Evolutionary conservation across 2,797 vertebrate species (phyloP).

Genomic region (Pteropus rufus): DNA sequence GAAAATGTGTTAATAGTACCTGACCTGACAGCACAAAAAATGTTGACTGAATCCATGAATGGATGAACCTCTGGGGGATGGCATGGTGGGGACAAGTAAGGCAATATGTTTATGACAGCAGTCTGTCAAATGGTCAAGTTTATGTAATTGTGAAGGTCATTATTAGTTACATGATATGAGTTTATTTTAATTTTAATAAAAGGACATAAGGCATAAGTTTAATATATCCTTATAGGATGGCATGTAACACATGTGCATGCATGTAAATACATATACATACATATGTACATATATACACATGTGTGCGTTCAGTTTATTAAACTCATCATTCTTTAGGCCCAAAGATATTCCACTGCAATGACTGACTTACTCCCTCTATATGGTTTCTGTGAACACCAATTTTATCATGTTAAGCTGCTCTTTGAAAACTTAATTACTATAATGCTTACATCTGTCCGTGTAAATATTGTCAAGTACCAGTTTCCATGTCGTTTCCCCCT

Average conservation of each 20-base stretch:
- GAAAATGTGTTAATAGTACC: not conserved
- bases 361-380: not conserved
- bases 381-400: not conserved
- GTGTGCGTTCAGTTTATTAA: not conserved
- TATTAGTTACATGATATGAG: not conserved
- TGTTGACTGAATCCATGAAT: not conserved
- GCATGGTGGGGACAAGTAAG: not conserved
- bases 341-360: not conserved
- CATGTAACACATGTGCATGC: not conserved
- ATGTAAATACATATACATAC: not conserved
- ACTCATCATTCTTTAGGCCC: not conserved
- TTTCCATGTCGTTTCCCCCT: not conserved
- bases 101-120: not conserved
- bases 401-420: not conserved
- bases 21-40: not conserved
- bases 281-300: too few species aligned
- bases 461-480: not conserved
- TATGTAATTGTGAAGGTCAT: not conserved
- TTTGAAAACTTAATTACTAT: conserved; percentile 28
- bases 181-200: not conserved
- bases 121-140: not conserved
- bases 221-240: not conserved
- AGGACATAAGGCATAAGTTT: not conserved
- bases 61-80: not conserved
- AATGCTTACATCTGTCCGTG: not conserved